phyloP scores from a whole-genome alignment of 2,888 invertebrate genomes.

The Allacma fusca region DNA sequence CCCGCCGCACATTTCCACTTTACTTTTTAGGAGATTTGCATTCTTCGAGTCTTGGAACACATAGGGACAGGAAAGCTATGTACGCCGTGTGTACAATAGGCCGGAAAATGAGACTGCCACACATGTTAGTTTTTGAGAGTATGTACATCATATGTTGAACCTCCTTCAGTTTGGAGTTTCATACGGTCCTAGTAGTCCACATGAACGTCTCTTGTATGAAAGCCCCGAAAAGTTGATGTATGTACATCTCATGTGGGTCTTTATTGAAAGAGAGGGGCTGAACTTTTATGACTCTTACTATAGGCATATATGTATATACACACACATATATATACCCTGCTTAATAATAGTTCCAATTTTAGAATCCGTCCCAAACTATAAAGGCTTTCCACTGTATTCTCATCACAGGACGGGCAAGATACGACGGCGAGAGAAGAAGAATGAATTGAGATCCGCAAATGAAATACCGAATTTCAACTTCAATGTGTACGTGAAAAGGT shows the following conservation, averaged over 20 bases:
- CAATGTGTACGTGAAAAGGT: not conserved
- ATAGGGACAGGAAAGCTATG: not conserved
- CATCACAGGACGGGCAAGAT: not conserved
- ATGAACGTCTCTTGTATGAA: too few species aligned
- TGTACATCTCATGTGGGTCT: too few species aligned
- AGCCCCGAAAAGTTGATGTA: too few species aligned
- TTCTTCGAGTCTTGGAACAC: not conserved
- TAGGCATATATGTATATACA: too few species aligned
- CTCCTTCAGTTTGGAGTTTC: too few species aligned
- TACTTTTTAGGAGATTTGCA: not conserved
- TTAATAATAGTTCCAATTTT: constrained; percentile 21
- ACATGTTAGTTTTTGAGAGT: not conserved
- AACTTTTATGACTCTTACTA: not conserved
- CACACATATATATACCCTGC: not conserved
- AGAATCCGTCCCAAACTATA: constrained; percentile 15
- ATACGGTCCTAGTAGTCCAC: too few species aligned
- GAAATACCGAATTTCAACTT: not conserved
- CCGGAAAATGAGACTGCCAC: not conserved
- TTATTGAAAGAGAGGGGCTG: not conserved
- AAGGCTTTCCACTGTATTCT: constrained; percentile 12
- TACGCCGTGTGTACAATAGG: not conserved
- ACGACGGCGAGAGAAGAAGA: not conserved
- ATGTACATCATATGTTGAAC: too few species aligned
- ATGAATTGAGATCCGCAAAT: constrained; percentile 13
- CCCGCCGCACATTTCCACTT: constrained; percentile 14